These are phyloP conservation scores for Apocheima hispidaria DNA, from an alignment of 2,888 invertebrate genomes.

Conservation along the genomic window DNA sequence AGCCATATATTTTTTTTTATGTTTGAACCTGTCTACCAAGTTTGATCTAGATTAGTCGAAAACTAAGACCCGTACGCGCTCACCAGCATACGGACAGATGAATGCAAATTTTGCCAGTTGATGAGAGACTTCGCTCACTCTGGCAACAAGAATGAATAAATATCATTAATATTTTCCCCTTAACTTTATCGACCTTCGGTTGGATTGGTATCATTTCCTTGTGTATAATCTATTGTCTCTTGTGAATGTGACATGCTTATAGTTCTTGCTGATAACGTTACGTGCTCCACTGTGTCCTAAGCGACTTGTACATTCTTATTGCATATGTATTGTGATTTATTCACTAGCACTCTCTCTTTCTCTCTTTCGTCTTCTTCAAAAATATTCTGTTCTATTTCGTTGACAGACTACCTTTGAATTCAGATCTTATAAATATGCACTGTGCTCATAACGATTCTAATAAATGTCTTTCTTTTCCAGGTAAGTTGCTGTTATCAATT, in stretches of 20 bases:
- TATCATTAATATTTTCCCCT: not conserved
- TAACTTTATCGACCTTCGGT: constrained; percentile 43
- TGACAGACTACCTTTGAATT: not conserved
- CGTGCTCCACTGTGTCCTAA: constrained; percentile 50
- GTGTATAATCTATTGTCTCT: constrained; percentile 52
- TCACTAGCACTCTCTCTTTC: constrained; percentile 23
- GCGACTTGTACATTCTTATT: constrained; percentile 38
- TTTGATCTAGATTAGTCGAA: no score
- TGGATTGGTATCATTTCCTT: constrained; percentile 43
- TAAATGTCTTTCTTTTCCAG: constrained; percentile 49
- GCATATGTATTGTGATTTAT: constrained; percentile 29
- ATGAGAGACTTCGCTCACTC: no score
- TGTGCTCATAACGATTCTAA: not conserved
- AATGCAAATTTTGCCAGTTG: no score
- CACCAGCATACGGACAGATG: no score
- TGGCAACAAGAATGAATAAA: not conserved
- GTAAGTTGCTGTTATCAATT: constrained; percentile 39
- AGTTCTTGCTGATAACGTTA: constrained; percentile 40
- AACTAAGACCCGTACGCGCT: no score
- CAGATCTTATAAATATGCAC: not conserved
- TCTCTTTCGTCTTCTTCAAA: constrained; percentile 17
- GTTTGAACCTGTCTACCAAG: no score
- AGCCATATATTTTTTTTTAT: no score
- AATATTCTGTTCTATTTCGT: constrained; percentile 1
- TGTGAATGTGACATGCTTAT: constrained; percentile 47